Percentiles rank a stretch among this genome's conserved stretches.
Evolutionary conservation across 2,888 invertebrate species (phyloP).

Genomic region (Busseola fusca): DNA sequence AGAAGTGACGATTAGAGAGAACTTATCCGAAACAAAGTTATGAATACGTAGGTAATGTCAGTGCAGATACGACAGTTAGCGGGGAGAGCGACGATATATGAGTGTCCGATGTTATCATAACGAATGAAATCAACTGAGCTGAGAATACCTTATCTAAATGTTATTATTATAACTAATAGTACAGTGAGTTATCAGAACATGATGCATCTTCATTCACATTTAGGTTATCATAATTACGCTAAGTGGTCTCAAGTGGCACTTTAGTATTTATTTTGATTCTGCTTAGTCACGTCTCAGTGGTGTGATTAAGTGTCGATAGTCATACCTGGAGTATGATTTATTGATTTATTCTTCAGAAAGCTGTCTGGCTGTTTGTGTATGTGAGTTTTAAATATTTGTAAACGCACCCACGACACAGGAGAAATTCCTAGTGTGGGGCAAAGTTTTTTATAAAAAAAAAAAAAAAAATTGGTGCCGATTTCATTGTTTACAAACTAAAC

Average conservation of each 20-base stretch:
- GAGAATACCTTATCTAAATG: conserved; percentile 40
- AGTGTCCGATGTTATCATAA: conserved; percentile 30
- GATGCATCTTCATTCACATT: conserved; percentile 39
- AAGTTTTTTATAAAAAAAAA: background rate
- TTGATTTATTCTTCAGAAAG: background rate
- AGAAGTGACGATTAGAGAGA: too few species aligned
- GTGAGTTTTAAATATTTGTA: too few species aligned
- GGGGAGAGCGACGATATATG: too few species aligned
- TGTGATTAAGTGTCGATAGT: conserved; percentile 1
- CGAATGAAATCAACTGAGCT: conserved; percentile 5
- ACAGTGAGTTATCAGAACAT: conserved; percentile 29
- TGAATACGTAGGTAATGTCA: too few species aligned
- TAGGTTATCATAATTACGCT: conserved; percentile 46
- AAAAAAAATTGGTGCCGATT: too few species aligned
- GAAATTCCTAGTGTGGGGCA: too few species aligned
- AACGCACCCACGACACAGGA: background rate
- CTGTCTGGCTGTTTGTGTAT: too few species aligned
- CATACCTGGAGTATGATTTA: background rate
- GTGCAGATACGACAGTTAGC: too few species aligned
- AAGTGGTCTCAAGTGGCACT: conserved; percentile 39
- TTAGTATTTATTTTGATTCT: conserved; percentile 31
- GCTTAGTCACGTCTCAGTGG: conserved; percentile 28
- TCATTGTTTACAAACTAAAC: too few species aligned
- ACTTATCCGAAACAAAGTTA: too few species aligned
- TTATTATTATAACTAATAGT: conserved; percentile 31